Evolutionary conservation across 2,888 invertebrate genomes (phyloP).

Genomic region (Ditula angustiorana): DNA sequence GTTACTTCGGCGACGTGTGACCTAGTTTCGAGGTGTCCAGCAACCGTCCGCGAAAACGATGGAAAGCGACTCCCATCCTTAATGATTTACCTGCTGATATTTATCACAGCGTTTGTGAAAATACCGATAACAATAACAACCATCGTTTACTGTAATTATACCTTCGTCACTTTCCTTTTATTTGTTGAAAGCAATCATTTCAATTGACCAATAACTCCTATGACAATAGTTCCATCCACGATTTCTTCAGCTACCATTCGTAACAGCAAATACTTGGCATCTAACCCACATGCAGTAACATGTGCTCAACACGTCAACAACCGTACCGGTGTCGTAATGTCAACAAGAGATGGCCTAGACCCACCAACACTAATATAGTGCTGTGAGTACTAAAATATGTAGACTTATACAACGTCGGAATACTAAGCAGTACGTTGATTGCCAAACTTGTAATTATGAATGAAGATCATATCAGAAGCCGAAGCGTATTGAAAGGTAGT

Average conservation of each 20-base stretch:
- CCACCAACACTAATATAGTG: background rate
- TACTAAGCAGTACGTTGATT: background rate
- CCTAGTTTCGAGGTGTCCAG: too few species aligned
- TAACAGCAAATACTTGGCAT: constrained; percentile 16
- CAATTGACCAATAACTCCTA: background rate
- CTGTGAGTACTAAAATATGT: constrained; percentile 3
- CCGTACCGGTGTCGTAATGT: constrained; percentile 16
- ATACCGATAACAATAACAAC: too few species aligned
- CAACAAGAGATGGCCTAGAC: constrained; percentile 21
- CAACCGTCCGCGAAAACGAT: too few species aligned
- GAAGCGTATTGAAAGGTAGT: background rate
- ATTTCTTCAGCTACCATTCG: background rate
- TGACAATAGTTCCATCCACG: background rate
- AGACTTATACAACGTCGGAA: background rate
- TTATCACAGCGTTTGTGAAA: too few species aligned
- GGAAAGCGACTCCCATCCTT: too few species aligned
- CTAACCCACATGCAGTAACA: constrained; percentile 17
- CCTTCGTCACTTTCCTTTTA: too few species aligned
- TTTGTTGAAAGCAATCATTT: background rate
- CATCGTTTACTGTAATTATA: too few species aligned
- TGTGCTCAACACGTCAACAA: constrained; percentile 18
- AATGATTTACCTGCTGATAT: too few species aligned
- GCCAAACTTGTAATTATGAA: background rate
- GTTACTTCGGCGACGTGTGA: too few species aligned
- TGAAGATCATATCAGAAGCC: background rate